Evolutionary conservation across 1,140 invertebrate genomes (phyloP).

Genomic region (Batillaria attramentaria): DNA sequence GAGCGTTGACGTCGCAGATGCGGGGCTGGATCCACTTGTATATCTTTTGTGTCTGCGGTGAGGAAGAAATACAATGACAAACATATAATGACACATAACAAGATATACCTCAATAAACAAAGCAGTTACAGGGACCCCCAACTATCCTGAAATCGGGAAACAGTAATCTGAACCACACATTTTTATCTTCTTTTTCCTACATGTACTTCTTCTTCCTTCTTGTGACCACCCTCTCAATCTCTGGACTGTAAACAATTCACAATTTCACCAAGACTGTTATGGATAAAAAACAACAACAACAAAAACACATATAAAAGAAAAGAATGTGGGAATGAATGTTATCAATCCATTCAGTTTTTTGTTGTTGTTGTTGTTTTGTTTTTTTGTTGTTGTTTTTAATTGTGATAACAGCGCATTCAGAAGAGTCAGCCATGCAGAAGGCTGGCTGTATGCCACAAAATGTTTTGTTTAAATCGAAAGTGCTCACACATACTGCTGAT

Average conservation of each 20-base stretch:
- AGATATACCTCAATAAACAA: not conserved
- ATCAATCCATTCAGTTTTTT: not conserved
- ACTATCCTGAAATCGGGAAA: too few species aligned
- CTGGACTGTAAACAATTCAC: too few species aligned
- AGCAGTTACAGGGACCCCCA: not conserved
- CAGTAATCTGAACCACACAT: too few species aligned
- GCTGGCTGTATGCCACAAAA: too few species aligned
- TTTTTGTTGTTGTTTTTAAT: not conserved
- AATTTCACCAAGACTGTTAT: too few species aligned
- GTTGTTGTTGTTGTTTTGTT: not conserved
- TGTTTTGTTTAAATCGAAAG: not conserved
- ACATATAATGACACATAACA: conserved; percentile 5
- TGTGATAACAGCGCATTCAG: not conserved
- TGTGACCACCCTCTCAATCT: too few species aligned
- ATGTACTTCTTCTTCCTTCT: too few species aligned
- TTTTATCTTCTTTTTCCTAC: too few species aligned
- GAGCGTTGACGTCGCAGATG: conserved; percentile 73
- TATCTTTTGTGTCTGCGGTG: conserved; percentile 69
- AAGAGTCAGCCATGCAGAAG: too few species aligned
- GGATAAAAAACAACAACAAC: not conserved
- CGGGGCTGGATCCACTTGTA: conserved; percentile 76
- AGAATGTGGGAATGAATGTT: too few species aligned
- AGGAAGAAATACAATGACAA: conserved; percentile 22
- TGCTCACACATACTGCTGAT: not conserved
- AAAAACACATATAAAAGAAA: conserved; percentile 1